Conservation (phyloP, 2,113 vertebrate genomes). For the Limanda limanda region DNA sequence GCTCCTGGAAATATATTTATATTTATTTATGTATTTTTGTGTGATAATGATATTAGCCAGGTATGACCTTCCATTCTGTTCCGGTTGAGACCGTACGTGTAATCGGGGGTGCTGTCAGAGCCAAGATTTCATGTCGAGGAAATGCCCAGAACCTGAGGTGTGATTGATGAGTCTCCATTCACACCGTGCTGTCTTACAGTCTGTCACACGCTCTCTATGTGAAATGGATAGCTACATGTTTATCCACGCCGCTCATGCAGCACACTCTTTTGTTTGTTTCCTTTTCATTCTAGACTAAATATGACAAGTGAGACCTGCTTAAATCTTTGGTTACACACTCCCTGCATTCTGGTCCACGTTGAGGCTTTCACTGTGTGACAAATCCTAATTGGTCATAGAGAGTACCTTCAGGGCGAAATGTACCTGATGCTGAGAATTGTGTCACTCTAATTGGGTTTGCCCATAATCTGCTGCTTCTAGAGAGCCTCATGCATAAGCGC, state of each 20-base stretch:
- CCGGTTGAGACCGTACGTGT: neutral
- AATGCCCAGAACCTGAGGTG: neutral
- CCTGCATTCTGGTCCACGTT: conserved; percentile 59
- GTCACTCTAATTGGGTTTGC: conserved; percentile 81
- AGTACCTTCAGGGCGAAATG: conserved; percentile 75
- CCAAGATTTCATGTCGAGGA: too few relatives aligned
- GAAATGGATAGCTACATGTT: conserved; percentile 51
- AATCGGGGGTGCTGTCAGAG: neutral
- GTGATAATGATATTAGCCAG: neutral
- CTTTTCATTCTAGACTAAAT: conserved; percentile 70
- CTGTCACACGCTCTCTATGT: conserved; percentile 59
- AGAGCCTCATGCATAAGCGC: conserved; percentile 74
- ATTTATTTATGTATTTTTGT: neutral
- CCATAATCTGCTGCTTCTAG: conserved; percentile 74
- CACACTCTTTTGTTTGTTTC: conserved; percentile 71
- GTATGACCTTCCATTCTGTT: neutral
- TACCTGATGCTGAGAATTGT: conserved; percentile 79
- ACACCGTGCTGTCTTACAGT: conserved; percentile 42
- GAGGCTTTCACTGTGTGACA: conserved; percentile 77
- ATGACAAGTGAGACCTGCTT: conserved; percentile 72
- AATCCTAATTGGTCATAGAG: conserved; percentile 81
- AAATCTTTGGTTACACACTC: conserved; percentile 67
- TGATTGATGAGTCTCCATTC: conserved; percentile 26
- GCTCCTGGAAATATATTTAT: conserved; percentile 6
- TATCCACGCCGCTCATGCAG: conserved; percentile 50